Conservation (phyloP, 2,888 invertebrate species). For the Oxyscelio sp. region DNA sequence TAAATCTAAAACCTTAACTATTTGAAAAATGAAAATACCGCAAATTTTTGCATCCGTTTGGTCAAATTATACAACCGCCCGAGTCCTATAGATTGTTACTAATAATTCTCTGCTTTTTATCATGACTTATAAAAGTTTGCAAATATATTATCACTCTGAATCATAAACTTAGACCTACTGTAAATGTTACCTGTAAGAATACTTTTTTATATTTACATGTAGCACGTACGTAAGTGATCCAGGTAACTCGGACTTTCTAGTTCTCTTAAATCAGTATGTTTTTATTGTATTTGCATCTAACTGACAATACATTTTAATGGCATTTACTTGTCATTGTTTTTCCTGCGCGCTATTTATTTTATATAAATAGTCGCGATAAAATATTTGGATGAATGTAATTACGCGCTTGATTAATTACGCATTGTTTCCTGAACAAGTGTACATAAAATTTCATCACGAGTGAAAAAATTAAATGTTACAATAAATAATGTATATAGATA, state of each 20-base stretch:
- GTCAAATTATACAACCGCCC: not conserved
- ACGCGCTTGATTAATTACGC: not conserved
- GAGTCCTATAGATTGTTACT: not conserved
- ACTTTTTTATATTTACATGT: slow-evolving; percentile 20
- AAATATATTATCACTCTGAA: slow-evolving; percentile 7
- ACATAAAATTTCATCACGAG: too few species aligned
- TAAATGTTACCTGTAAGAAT: slow-evolving; percentile 32
- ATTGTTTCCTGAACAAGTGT: too few species aligned
- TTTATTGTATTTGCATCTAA: slow-evolving; percentile 15
- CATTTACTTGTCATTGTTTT: slow-evolving; percentile 30
- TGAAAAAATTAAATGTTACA: too few species aligned
- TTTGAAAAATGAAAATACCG: too few species aligned
- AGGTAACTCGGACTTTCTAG: slow-evolving; percentile 33
- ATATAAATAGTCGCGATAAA: not conserved
- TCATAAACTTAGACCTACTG: slow-evolving; percentile 17
- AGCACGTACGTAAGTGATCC: slow-evolving; percentile 23
- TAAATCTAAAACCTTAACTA: too few species aligned
- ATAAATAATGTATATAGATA: too few species aligned
- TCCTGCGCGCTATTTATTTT: slow-evolving; percentile 5
- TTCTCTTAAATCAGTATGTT: slow-evolving; percentile 27
- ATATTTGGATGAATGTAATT: not conserved
- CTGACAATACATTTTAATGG: slow-evolving; percentile 27
- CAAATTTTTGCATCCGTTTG: slow-evolving; percentile 88
- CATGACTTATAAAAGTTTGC: not conserved
- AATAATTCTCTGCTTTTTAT: not conserved